phyloP scores from a whole-genome alignment of 2,797 vertebrate species.

The Poeciliopsis presidionis region DNA sequence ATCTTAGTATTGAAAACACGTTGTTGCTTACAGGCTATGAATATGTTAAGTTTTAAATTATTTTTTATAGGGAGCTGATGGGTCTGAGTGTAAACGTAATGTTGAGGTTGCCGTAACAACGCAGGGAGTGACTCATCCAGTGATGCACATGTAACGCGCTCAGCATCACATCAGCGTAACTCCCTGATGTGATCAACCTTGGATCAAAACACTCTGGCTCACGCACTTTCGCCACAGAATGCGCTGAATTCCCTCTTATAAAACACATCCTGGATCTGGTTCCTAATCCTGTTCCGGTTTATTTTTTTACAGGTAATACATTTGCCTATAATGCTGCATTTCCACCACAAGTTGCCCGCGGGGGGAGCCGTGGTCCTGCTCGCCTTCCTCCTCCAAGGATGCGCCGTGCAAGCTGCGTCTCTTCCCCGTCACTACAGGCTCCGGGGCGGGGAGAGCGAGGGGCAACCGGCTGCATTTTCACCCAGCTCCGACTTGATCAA shows the following conservation, averaged over 20 bases:
- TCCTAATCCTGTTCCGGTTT: not conserved
- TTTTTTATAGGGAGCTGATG: constrained; percentile 3
- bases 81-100: constrained; percentile 42
- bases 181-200: constrained; percentile 26
- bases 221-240: not conserved
- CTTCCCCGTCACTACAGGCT: constrained; percentile 88
- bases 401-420: constrained; percentile 84
- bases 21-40: not conserved
- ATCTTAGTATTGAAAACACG: not conserved
- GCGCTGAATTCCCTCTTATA: not conserved
- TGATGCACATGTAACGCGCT: constrained; percentile 50
- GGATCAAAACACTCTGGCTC: constrained; percentile 36
- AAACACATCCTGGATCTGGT: not conserved
- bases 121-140: constrained; percentile 79
- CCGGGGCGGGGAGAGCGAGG: constrained; percentile 86
- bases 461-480: constrained; percentile 79
- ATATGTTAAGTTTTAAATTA: not conserved
- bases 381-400: constrained; percentile 81
- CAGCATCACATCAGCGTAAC: constrained; percentile 43
- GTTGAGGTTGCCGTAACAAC: constrained; percentile 77
- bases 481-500: constrained; percentile 94
- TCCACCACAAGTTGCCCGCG: constrained; percentile 78
- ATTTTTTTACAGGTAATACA: constrained; percentile 66
- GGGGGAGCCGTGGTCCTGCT: constrained; percentile 82
- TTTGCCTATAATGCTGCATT: constrained; percentile 80